A percentile compares a stretch with the other conserved stretches of the same genome.
These are phyloP conservation scores for Melanerpes aurifrons DNA, from an alignment of 2,113 vertebrate species.

Conservation along the genomic window DNA sequence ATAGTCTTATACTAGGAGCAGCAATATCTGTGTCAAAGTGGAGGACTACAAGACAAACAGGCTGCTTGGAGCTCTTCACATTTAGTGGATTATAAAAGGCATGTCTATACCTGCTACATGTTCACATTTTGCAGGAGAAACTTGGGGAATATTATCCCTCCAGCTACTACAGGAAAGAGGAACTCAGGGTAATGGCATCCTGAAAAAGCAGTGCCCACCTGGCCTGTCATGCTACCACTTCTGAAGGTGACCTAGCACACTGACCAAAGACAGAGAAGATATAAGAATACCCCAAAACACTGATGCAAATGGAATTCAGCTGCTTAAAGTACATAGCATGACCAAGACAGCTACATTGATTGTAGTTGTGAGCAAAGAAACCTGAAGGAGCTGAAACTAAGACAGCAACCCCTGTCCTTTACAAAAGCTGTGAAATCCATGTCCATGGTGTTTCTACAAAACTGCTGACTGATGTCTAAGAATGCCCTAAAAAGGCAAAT, in stretches of 20 bases:
- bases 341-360: neutral
- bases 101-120: neutral
- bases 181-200: neutral
- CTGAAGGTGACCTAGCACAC: neutral
- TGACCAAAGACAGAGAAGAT: no score
- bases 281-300: neutral
- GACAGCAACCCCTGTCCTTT: neutral
- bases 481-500: neutral
- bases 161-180: neutral
- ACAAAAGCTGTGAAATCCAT: neutral
- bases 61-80: neutral
- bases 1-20: neutral
- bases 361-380: neutral
- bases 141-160: neutral
- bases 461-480: neutral
- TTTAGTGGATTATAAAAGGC: neutral
- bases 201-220: neutral
- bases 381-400: neutral
- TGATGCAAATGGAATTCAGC: neutral
- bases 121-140: neutral
- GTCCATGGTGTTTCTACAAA: neutral
- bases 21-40: neutral
- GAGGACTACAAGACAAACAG: conserved; percentile 3
- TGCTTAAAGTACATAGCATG: neutral
- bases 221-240: neutral